Evolutionary conservation across 2,888 invertebrate genomes (phyloP).

Genomic region (Oscheius sp.): DNA sequence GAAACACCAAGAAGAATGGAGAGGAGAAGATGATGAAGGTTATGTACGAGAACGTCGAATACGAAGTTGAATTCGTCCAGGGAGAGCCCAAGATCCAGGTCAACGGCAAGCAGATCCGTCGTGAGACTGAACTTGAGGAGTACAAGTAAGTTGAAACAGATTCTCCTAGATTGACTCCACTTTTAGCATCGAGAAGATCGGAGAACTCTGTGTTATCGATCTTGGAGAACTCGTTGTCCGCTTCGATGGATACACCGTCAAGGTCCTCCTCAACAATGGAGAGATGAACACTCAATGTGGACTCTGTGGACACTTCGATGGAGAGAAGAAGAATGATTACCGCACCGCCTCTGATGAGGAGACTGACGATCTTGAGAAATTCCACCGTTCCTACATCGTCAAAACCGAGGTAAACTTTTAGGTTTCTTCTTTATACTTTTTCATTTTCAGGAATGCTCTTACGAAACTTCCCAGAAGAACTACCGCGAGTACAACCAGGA

Average conservation of each 20-base stretch:
- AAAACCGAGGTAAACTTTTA: conserved; percentile 31
- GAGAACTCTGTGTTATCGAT: conserved; percentile 43
- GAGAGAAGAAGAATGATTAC: conserved; percentile 57
- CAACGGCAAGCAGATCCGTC: conserved; percentile 40
- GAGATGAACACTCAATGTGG: conserved; percentile 64
- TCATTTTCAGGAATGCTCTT: conserved; percentile 44
- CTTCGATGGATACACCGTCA: conserved; percentile 60
- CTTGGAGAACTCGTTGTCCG: conserved; percentile 54
- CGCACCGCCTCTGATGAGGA: conserved; percentile 51
- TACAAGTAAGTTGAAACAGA: conserved; percentile 4
- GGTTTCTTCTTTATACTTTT: conserved; percentile 21
- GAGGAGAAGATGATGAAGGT: conserved; percentile 52
- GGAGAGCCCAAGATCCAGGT: conserved; percentile 29
- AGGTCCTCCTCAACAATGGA: conserved; percentile 47
- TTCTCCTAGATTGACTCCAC: neutral
- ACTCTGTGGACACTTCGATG: conserved; percentile 67
- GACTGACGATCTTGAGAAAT: conserved; percentile 58
- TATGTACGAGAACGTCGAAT: conserved; percentile 26
- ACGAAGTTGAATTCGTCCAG: conserved; percentile 32
- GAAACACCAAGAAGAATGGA: conserved; percentile 55
- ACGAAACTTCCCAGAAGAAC: conserved; percentile 43
- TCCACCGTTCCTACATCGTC: conserved; percentile 63
- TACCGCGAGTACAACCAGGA: conserved; percentile 36
- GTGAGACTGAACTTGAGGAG: conserved; percentile 35
- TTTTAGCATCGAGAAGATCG: conserved; percentile 46